Base-by-base conservation (phyloP, 2,888 invertebrate species). In the Cheilosia impressa region DNA sequence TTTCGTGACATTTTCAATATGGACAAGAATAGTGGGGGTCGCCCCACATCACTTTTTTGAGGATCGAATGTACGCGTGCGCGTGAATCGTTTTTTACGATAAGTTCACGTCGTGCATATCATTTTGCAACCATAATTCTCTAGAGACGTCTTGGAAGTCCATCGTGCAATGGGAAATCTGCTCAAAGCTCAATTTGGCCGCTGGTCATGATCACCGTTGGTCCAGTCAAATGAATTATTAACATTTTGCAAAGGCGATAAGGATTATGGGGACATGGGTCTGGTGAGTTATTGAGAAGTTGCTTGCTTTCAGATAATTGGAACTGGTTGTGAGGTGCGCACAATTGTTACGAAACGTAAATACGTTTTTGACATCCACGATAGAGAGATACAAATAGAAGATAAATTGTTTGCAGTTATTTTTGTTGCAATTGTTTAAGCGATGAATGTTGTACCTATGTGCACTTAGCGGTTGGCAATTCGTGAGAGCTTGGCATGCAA, bases 1-100 rank as follows among this genome's bases (percentile, higher is more conserved):
- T 65, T 71, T 57, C 75, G 58, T 80, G 79, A 81, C 72, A 85
- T 80, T 80, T 84, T 66, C 80, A 68, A 58, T 9, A 43, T 57
- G 45, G 19, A 53, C 17, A 31, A 4, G 57, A 57, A 47, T 17
- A 57, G 58, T 41, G 66, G 31, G 69, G n/a, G 58, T 71, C 77
- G 71, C 58, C 10, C 58, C 10, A 38, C 31, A 55, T 52, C 34
- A 72, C 27, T 47, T 83, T 75, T 58, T 43, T 66, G 65, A 66
- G 69, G 72, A 81, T 34, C 66, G 52, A 72, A 77, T 34, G 65
- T 69, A 84, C 72, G 81, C 81, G 81, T 84, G 84, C 84, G 84
- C 80, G 85, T 85, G 85, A 85, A 81, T 81, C 85, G 60, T 77
- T 58, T 81, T 85, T 77, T 57, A 81, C 81, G 85, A 81, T 85